These are phyloP conservation scores for Aricia agestis DNA, from an alignment of 1,140 invertebrate genomes.

Conservation along the genomic window DNA sequence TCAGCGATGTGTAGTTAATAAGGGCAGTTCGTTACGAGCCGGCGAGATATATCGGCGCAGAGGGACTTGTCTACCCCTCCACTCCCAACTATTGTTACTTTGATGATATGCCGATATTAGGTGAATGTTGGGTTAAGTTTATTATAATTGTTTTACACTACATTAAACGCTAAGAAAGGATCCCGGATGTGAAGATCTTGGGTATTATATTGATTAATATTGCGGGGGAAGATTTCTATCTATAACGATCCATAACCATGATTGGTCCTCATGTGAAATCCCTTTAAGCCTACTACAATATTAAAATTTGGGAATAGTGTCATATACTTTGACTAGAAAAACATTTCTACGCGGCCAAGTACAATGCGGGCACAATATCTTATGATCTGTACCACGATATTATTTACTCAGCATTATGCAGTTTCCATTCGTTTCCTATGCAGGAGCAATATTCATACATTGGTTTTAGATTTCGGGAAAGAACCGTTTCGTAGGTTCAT, in stretches of 20 bases:
- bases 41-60: conserved; percentile 45
- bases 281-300: no score
- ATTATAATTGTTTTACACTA: conserved; percentile 11
- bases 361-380: no score
- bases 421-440: no score
- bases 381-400: no score
- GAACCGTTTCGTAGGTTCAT: no score
- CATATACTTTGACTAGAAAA: no score
- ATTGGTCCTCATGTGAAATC: no score
- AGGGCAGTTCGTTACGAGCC: conserved; percentile 39
- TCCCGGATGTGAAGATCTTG: not conserved
- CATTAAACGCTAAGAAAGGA: conserved; percentile 11
- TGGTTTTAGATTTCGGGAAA: no score
- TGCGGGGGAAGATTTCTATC: not conserved
- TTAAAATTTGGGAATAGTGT: no score
- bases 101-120: conserved; percentile 27
- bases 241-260: not conserved
- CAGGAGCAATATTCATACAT: no score
- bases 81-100: conserved; percentile 36
- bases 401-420: no score
- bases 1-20: conserved; percentile 54
- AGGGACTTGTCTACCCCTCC: conserved; percentile 47
- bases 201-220: not conserved
- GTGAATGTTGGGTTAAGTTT: conserved; percentile 13
- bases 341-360: no score